Evolutionary conservation across 2,888 invertebrate genomes (phyloP).

Genomic region (Rhingia campestris): DNA sequence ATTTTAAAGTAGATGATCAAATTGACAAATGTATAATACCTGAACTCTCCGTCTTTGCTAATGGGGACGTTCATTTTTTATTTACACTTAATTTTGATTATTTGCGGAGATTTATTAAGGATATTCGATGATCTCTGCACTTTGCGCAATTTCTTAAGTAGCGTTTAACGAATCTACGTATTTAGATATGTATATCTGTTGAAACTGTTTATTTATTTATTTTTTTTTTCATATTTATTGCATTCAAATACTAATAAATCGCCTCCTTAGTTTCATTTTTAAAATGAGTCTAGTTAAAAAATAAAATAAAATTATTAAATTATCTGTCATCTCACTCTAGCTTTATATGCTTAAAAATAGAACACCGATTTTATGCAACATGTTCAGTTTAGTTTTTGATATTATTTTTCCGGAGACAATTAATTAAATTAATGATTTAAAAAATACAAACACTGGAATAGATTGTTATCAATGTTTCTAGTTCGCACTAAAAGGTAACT

Average conservation of each 20-base stretch:
- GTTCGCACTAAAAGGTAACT: slow-evolving; percentile 21
- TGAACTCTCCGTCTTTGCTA: slow-evolving; percentile 12
- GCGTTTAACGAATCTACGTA: background rate
- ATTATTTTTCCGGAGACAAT: slow-evolving; percentile 22
- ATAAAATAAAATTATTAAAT: slow-evolving; percentile 28
- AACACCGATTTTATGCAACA: background rate
- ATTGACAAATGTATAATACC: slow-evolving; percentile 42
- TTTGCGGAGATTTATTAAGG: slow-evolving; percentile 56
- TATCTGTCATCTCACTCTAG: background rate
- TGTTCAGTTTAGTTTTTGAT: background rate
- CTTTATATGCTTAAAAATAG: slow-evolving; percentile 41
- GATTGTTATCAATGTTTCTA: slow-evolving; percentile 26
- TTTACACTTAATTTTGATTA: slow-evolving; percentile 58
- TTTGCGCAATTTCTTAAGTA: slow-evolving; percentile 7
- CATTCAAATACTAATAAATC: slow-evolving; percentile 39
- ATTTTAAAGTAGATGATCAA: background rate
- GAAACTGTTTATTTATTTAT: background rate
- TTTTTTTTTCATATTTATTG: slow-evolving; percentile 49
- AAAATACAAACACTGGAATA: slow-evolving; percentile 5
- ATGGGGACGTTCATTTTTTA: slow-evolving; percentile 45
- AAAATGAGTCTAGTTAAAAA: slow-evolving; percentile 20
- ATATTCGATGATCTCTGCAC: slow-evolving; percentile 38
- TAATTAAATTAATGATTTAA: slow-evolving; percentile 28
- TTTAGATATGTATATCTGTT: background rate
- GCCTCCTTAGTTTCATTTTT: slow-evolving; percentile 36